phyloP scores from a whole-genome alignment of 2,797 vertebrate genomes.

The Monodelphis domestica region DNA sequence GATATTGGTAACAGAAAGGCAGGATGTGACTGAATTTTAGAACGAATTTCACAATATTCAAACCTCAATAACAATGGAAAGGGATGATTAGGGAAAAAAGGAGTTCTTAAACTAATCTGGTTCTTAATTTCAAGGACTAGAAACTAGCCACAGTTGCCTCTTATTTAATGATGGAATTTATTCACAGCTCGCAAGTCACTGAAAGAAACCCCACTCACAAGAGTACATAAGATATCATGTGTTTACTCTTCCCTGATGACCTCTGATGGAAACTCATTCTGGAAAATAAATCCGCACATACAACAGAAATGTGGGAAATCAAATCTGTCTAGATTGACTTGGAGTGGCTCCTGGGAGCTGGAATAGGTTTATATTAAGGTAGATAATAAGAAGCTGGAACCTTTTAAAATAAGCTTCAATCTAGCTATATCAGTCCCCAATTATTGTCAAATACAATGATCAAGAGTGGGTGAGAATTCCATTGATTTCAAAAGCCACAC shows the following conservation, averaged over 20 bases:
- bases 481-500: neutral
- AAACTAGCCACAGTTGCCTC: neutral
- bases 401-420: neutral
- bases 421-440: neutral
- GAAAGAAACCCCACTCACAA: neutral
- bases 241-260: neutral
- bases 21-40: neutral
- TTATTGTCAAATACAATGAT: neutral
- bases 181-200: neutral
- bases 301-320: neutral
- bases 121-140: neutral
- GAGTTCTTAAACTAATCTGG: neutral
- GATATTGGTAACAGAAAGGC: neutral
- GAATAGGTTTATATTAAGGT: neutral
- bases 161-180: neutral
- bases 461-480: neutral
- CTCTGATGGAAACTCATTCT: neutral
- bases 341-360: neutral
- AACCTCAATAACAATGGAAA: neutral
- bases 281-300: neutral
- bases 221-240: neutral
- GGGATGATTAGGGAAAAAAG: neutral
- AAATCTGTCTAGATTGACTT: neutral
- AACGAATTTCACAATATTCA: neutral
- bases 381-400: neutral